Base-by-base conservation (phyloP, 2,888 invertebrate species). In the Penaeus monodon region DNA sequence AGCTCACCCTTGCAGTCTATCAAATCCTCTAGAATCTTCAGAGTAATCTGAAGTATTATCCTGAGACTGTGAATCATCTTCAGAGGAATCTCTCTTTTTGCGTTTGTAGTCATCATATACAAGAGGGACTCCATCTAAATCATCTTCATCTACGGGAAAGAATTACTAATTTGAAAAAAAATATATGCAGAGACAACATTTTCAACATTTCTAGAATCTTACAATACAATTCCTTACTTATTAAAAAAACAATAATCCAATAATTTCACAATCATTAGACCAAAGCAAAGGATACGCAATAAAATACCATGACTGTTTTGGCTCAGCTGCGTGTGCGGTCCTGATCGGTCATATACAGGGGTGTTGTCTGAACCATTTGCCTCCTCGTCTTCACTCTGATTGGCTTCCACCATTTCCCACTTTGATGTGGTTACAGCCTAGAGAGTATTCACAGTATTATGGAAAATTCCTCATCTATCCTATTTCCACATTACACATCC, bases 361-460 rank as follows among this genome's bases (percentile, higher is more conserved):
- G 88, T 90, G 70, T 81, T 87, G 74, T 90, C 88, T 12, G 88
- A 88, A 38, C 84, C 89, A 88, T 84, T 81, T 27, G 84, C 80
- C n/a, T 57, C 89, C 33, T 88, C 90, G 78, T 85, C 88, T 76
- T 89, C 89, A 80, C 90, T 91, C 68, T 91, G 92, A 38, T 92
- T 92, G n/a, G 93, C 93, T 91, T 96, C 96, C 81, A 97, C 92
- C 77, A 95, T 93, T 92, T 97, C 97, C 97, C 97, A 97, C 92
- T 97, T 97, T 91, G 96, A 96, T 0, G 96, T 96, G 1, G 96
- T 96, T 94, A 97, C 96, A 14, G 97, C 97, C 92, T 95, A 95
- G 4, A 29, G 57, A 10, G 95, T 20, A 20, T 49, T 65, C 14
- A 14, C 63, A 81, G 24, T n/a, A n/a, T 57, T 10, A 44, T 79